Evolutionary conservation across 2,113 vertebrate species (phyloP), one percentile per base, ranked within the genome.

Genomic region (Anser cygnoides): DNA sequence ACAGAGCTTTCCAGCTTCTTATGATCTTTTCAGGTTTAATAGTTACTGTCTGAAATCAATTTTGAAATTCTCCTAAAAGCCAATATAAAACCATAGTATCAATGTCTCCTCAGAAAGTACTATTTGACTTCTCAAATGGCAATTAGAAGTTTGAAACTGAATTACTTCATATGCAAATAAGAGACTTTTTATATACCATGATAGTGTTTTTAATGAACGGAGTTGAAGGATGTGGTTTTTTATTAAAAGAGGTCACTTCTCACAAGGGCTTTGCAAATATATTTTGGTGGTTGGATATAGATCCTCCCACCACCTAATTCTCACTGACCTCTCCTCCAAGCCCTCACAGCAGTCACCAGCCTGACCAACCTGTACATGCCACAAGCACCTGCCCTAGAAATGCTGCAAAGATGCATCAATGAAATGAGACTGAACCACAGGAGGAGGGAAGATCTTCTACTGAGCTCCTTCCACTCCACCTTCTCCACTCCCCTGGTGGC

Each of bases 161-260:
- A 77, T 83, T 70, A 77, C 4, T 84, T 80, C 46, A 50, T 7
- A 77, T 63, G 54, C n/a, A 88, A 94, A 89, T 46, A 57, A 59
- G 21, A 35, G 33, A 16, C 28, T 43, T 89, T 84, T 83, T 65
- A 82, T 62, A 73, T 4, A 14, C 31, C 52, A 72, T 9, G 7
- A 67, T 70, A 80, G 13, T 55, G 58, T 66, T 90, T 90, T 92
- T 63, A 84, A 93, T 52, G n/a, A 83, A 41, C n/a, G 31, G 26
- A 31, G 91, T 58, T 18, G 75, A 92, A 95, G 85, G 62, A 93
- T 92, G 84, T 87, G 58, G 72, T 68, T 96, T 91, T 58, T 59
- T 70, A 22, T 85, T 83, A 83, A 49, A 90, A 92, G 71, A 87
- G 54, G 63, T 73, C 11, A 6, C 12, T 77, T 89, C 62, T 13